Conservation (phyloP, 2,113 vertebrate species). For the Neotragus moschatus region DNA sequence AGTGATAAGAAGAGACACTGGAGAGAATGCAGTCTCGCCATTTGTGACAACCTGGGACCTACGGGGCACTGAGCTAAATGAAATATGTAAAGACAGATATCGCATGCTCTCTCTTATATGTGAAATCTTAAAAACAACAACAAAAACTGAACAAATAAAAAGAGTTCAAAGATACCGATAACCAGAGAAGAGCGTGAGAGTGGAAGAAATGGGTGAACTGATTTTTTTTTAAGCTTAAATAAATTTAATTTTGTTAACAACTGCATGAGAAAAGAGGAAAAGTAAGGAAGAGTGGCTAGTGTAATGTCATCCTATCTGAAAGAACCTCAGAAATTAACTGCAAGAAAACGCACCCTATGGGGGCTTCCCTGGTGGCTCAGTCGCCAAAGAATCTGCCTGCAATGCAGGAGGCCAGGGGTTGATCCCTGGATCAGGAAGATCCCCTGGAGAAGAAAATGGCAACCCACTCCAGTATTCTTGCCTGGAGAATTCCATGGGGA, state of each 20-base stretch:
- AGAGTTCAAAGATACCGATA: not conserved
- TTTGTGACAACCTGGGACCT: not conserved
- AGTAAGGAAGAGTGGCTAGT: not conserved
- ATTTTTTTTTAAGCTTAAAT: not conserved
- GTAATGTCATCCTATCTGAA: not conserved
- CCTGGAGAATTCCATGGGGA: not conserved
- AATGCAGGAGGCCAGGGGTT: not conserved
- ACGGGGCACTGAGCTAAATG: not conserved
- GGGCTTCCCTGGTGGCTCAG: not conserved
- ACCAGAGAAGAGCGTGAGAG: not conserved
- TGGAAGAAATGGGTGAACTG: not conserved
- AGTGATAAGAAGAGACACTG: not conserved
- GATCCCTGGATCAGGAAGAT: not conserved
- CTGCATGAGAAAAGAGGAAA: not conserved
- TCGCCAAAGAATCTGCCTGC: not conserved
- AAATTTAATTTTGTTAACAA: not conserved
- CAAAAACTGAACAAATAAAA: not conserved
- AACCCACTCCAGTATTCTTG: not conserved
- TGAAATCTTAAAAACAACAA: not conserved
- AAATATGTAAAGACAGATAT: not conserved
- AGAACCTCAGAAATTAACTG: conserved; percentile 16
- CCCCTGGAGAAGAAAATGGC: not conserved
- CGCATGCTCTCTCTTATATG: not conserved
- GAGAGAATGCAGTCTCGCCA: not conserved
- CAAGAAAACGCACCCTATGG: not conserved